Conservation (phyloP, 2,113 vertebrate genomes). For the Corythornis vintsioides region DNA sequence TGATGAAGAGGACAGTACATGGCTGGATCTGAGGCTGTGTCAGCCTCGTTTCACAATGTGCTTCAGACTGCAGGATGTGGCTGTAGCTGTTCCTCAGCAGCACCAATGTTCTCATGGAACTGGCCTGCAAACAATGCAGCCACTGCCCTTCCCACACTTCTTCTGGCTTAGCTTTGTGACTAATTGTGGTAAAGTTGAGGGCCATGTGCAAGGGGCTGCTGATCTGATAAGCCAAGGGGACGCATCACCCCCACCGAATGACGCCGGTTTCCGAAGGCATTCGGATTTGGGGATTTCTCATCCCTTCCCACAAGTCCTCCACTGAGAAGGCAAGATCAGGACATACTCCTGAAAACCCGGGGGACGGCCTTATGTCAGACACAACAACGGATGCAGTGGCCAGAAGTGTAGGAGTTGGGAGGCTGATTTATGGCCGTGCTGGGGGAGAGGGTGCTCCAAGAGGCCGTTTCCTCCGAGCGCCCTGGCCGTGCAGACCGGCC, state of each 20-base stretch:
- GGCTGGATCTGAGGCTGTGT: constrained; percentile 33
- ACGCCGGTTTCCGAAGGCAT: background rate
- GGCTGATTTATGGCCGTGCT: constrained; percentile 21
- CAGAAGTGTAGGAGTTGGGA: constrained; percentile 50
- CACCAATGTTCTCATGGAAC: constrained; percentile 59
- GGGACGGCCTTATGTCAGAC: constrained; percentile 27
- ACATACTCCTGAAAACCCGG: background rate
- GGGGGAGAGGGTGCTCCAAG: background rate
- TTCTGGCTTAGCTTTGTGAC: constrained; percentile 18
- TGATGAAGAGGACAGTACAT: constrained; percentile 37
- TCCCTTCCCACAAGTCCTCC: constrained; percentile 17
- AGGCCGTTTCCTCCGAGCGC: constrained; percentile 16
- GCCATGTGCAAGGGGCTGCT: constrained; percentile 2
- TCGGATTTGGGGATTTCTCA: constrained; percentile 17
- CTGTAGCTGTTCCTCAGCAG: constrained; percentile 3
- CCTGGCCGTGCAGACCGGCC: background rate
- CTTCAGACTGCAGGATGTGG: background rate
- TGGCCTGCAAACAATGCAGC: constrained; percentile 41
- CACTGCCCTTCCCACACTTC: constrained; percentile 39
- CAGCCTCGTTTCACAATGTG: constrained; percentile 37
- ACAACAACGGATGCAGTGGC: constrained; percentile 31
- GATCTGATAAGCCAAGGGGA: background rate
- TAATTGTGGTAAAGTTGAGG: constrained; percentile 40
- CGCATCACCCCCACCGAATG: constrained; percentile 4
- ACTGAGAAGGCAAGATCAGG: constrained; percentile 33